phyloP scores from a whole-genome alignment of 2,797 vertebrate species.

The Limnodromus scolopaceus region DNA sequence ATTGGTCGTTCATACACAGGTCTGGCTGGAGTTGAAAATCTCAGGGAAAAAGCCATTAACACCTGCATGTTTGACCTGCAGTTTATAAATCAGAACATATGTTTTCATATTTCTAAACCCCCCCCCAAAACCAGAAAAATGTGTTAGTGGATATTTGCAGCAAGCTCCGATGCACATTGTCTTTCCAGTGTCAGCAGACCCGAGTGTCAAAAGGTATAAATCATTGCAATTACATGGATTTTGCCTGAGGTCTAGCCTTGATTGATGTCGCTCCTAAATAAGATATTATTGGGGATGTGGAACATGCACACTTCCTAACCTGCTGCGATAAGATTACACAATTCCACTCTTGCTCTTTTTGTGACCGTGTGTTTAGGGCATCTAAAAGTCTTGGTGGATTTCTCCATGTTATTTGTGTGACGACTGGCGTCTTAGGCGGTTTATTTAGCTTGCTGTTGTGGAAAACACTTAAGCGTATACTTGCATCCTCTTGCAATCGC shows the following conservation, averaged over 20 bases:
- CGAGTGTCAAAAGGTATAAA: conserved; percentile 60
- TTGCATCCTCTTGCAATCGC: neutral
- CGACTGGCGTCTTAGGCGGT: neutral
- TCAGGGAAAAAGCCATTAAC: conserved; percentile 61
- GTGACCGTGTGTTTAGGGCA: neutral
- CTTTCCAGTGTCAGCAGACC: conserved; percentile 44
- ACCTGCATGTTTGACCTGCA: conserved; percentile 66
- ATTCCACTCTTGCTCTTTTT: neutral
- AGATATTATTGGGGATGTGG: neutral
- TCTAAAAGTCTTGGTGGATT: neutral
- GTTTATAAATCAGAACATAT: conserved; percentile 74
- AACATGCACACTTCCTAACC: conserved; percentile 7
- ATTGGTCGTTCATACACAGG: conserved; percentile 49
- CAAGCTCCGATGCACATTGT: conserved; percentile 6
- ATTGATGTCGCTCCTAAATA: conserved; percentile 37
- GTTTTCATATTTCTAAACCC: conserved; percentile 63
- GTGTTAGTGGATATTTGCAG: conserved; percentile 54
- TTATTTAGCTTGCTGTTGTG: neutral
- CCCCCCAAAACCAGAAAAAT: neutral
- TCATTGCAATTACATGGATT: conserved; percentile 46
- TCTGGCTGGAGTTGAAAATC: conserved; percentile 64
- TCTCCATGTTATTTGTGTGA: neutral
- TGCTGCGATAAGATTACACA: neutral
- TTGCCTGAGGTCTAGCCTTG: conserved; percentile 23
- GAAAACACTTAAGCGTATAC: neutral